These are phyloP conservation scores for Pseudomyrmex gracilis DNA, from an alignment of 1,140 invertebrate genomes.

Conservation along the genomic window DNA sequence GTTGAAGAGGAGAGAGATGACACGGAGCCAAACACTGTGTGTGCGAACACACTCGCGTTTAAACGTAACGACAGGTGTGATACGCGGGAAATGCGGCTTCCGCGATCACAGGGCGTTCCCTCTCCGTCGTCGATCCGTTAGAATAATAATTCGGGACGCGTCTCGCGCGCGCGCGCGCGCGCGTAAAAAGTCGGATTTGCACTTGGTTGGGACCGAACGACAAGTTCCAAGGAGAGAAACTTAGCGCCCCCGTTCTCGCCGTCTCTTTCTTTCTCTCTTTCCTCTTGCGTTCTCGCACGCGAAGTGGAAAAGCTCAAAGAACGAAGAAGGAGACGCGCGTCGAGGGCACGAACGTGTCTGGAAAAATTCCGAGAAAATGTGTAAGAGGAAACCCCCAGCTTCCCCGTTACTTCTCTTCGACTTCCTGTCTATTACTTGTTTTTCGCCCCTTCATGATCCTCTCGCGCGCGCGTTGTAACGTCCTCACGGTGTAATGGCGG, in stretches of 20 bases:
- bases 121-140: constrained; percentile 7
- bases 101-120: constrained; percentile 9
- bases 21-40: background rate
- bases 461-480: too few species aligned
- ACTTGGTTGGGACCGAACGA: constrained; percentile 65
- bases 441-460: constrained; percentile 11
- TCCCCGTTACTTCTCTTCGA: constrained; percentile 39
- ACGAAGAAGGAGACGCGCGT: constrained; percentile 47
- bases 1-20: too few species aligned
- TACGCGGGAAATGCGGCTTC: background rate
- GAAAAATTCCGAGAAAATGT: constrained; percentile 68
- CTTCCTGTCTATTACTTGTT: constrained; percentile 52
- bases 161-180: constrained; percentile 19
- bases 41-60: background rate
- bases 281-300: background rate
- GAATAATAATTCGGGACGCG: constrained; percentile 71
- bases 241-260: constrained; percentile 56
- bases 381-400: constrained; percentile 56
- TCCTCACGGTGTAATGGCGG: background rate
- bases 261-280: constrained; percentile 27
- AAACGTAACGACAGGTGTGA: constrained; percentile 16
- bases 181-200: constrained; percentile 69
- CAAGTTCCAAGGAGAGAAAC: constrained; percentile 68
- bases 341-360: constrained; percentile 68
- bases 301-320: constrained; percentile 68